Conservation (phyloP, 2,888 invertebrate genomes). For the Euplexia lucipara region DNA sequence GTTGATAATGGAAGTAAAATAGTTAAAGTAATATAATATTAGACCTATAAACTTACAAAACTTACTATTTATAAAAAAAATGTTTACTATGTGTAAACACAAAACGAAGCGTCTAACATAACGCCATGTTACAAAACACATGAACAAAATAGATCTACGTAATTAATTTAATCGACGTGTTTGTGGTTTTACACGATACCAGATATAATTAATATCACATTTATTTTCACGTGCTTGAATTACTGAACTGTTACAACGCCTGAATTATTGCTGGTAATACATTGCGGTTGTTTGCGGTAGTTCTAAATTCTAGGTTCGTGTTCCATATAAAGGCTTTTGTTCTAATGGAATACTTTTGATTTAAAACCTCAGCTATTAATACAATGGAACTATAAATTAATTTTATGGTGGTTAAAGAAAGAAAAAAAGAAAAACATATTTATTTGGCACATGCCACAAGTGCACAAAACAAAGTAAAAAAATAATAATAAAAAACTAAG, state of each 20-base stretch:
- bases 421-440: too few relatives aligned
- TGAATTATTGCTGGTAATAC: conserved; percentile 57
- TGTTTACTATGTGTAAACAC: too few relatives aligned
- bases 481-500: too few relatives aligned
- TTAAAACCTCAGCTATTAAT: conserved; percentile 6
- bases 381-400: conserved; percentile 5
- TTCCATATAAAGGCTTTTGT: conserved; percentile 25
- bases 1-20: too few relatives aligned
- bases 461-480: too few relatives aligned
- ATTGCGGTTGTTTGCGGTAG: conserved; percentile 45
- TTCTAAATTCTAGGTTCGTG: conserved; percentile 27
- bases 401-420: background rate
- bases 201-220: conserved; percentile 58
- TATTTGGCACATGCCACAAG: too few relatives aligned
- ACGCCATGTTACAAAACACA: background rate
- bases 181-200: conserved; percentile 56
- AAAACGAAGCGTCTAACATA: background rate
- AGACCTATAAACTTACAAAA: too few relatives aligned
- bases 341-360: conserved; percentile 31
- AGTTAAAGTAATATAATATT: too few relatives aligned
- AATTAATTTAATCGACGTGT: conserved; percentile 58
- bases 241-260: conserved; percentile 51
- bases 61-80: too few relatives aligned
- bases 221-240: conserved; percentile 55
- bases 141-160: conserved; percentile 15